Percentiles rank a stretch among this genome's conserved stretches.
Evolutionary conservation across 37 sponge, comb jelly and placozoan species (phyloP).

Genomic region (Axinella damicornis): DNA sequence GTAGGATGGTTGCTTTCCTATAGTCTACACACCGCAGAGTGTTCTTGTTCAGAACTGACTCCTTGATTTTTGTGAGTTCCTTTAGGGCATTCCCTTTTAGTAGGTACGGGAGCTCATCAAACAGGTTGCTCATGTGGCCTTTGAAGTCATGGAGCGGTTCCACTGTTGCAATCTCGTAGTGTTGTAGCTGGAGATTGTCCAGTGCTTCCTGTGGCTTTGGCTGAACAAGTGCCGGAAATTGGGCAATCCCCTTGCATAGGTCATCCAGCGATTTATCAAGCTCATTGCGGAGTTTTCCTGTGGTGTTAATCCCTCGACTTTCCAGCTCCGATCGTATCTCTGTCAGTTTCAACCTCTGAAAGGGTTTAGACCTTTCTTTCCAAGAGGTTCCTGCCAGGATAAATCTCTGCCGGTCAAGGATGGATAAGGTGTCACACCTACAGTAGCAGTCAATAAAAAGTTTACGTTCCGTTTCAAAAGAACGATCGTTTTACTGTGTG

Average conservation of each 20-base stretch:
- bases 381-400: too few species aligned
- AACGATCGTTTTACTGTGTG: too few species aligned
- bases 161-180: background rate
- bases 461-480: too few species aligned
- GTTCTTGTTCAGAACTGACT: background rate
- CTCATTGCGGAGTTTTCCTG: background rate
- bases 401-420: too few species aligned
- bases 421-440: too few species aligned
- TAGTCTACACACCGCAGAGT: constrained; percentile 9
- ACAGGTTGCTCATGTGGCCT: constrained; percentile 12
- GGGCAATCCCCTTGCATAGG: background rate
- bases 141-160: constrained; percentile 47
- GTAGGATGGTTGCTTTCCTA: background rate
- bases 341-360: too few species aligned
- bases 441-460: too few species aligned
- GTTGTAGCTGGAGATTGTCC: background rate
- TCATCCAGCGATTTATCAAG: constrained; percentile 2
- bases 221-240: constrained; percentile 5
- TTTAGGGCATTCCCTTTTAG: background rate
- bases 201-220: constrained; percentile 2
- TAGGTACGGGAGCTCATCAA: background rate
- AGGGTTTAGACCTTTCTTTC: too few species aligned
- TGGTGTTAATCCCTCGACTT: background rate
- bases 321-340: constrained; percentile 6
- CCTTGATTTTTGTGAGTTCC: background rate